Percentiles rank a stretch among this genome's conserved stretches.
Conservation (phyloP, 1,140 invertebrate species). For the Pogonognathellus flavescens region DNA sequence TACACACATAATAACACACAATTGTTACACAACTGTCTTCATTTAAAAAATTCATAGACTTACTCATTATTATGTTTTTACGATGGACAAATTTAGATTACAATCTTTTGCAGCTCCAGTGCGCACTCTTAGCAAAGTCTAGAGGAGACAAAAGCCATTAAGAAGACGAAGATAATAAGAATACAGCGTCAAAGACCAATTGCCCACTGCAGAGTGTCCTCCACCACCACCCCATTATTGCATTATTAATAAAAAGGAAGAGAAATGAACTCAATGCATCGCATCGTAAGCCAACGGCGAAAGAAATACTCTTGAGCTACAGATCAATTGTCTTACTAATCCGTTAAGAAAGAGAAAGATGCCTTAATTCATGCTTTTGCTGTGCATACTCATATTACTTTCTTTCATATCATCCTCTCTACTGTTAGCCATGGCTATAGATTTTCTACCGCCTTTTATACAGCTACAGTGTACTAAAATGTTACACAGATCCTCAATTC, state of each 20-base stretch:
- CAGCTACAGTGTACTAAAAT: background rate
- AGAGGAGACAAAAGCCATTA: background rate
- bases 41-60: no score
- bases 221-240: no score
- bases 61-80: no score
- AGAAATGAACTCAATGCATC: background rate
- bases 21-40: background rate
- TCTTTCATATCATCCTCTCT: background rate
- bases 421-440: no score
- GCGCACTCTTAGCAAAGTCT: no score
- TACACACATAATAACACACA: background rate
- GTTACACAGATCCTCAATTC: conserved; percentile 5
- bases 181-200: background rate
- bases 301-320: conserved; percentile 9
- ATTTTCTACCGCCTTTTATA: no score
- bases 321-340: conserved; percentile 42
- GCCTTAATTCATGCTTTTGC: background rate
- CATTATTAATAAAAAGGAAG: no score
- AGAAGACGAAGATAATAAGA: background rate
- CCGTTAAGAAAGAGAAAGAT: background rate
- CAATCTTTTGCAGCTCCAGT: no score
- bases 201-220: background rate
- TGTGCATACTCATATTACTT: conserved; percentile 6
- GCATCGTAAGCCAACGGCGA: background rate
- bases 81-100: no score